Conservation (phyloP, 2,113 vertebrate species). For the Heterochromis multidens region DNA sequence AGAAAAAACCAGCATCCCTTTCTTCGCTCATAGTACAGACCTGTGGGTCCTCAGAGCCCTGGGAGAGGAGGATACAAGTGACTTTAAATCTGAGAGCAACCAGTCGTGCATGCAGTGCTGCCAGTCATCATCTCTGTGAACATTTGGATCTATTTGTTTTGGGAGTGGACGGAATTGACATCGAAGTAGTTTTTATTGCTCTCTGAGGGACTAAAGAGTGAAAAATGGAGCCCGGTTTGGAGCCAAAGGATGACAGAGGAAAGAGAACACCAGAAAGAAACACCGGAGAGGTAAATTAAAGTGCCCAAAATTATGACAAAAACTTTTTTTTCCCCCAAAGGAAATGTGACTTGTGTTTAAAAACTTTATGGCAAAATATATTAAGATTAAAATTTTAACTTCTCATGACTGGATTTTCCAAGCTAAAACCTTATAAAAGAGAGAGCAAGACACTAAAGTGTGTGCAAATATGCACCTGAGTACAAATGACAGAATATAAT, state of each 20-base stretch:
- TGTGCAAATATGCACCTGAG: not conserved
- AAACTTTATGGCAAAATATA: not conserved
- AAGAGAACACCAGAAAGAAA: not conserved
- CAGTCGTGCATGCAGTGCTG: not conserved
- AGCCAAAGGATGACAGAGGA: not conserved
- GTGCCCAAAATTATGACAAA: not conserved
- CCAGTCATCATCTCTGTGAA: not conserved
- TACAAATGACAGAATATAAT: not conserved
- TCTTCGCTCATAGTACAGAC: constrained; percentile 21
- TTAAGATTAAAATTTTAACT: not conserved
- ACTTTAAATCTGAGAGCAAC: not conserved
- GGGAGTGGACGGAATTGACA: not conserved
- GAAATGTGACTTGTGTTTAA: not conserved
- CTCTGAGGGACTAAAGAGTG: not conserved
- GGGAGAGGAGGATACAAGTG: not conserved
- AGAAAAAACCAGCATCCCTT: not conserved
- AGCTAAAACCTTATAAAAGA: not conserved
- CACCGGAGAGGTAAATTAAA: constrained; percentile 26
- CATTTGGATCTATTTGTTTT: not conserved
- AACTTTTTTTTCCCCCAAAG: not conserved
- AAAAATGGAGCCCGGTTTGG: constrained; percentile 1
- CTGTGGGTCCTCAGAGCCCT: not conserved
- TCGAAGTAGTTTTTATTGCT: not conserved
- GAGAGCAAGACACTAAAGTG: not conserved
- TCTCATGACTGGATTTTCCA: not conserved